A percentile compares a stretch with the other conserved stretches of the same genome.
phyloP scores from a whole-genome alignment of 2,888 invertebrate species.

The Girardia tigrina region DNA sequence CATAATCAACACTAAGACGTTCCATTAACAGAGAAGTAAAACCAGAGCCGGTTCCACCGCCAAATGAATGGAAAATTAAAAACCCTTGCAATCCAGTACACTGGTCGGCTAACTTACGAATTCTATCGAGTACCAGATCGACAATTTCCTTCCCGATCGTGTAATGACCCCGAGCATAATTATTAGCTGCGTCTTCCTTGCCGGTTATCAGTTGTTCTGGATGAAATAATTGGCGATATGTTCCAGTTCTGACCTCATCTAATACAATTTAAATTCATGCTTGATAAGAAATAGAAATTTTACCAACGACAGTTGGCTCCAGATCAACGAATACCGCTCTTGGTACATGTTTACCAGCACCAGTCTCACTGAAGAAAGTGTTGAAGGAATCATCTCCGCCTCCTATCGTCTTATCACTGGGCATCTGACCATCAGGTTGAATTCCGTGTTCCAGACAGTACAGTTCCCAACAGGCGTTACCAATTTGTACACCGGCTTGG shows the following conservation, averaged over 20 bases:
- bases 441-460: no score
- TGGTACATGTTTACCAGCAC: constrained; percentile 21
- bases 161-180: constrained; percentile 44
- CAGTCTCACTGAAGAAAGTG: constrained; percentile 27
- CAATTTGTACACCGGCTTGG: no score
- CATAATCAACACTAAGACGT: constrained; percentile 56
- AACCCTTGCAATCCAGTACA: constrained; percentile 55
- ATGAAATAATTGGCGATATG: constrained; percentile 43
- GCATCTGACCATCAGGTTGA: no score
- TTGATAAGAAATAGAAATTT: no score
- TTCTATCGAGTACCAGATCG: constrained; percentile 44
- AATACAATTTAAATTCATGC: no score
- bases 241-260: constrained; percentile 43
- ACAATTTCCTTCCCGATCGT: constrained; percentile 43
- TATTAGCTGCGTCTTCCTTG: constrained; percentile 44
- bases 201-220: constrained; percentile 43
- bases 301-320: constrained; percentile 37
- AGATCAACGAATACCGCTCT: constrained; percentile 25
- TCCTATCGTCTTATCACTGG: no score
- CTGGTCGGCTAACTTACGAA: constrained; percentile 48
- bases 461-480: no score
- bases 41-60: constrained; percentile 44
- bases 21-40: constrained; percentile 55
- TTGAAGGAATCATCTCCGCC: no score
- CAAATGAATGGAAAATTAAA: constrained; percentile 57